These are phyloP conservation scores for Centruroides sculpturatus DNA, from an alignment of 1,140 invertebrate species.

Conservation along the genomic window DNA sequence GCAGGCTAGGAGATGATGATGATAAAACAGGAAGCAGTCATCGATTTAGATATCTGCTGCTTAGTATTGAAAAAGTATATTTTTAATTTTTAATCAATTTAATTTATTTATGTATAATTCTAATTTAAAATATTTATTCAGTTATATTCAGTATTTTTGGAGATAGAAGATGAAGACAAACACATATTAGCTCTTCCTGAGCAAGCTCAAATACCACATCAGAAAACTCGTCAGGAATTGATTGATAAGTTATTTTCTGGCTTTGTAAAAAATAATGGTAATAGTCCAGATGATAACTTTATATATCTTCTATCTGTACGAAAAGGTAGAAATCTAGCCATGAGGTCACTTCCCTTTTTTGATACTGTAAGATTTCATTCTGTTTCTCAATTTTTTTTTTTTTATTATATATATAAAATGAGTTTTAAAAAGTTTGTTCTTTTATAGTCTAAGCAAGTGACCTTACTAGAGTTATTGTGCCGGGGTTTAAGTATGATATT, in stretches of 20 bases:
- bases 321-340: constrained; percentile 12
- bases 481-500: constrained; percentile 4
- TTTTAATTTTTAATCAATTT: neutral
- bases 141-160: constrained; percentile 14
- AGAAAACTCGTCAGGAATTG: constrained; percentile 7
- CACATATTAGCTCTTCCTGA: constrained; percentile 18
- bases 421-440: neutral
- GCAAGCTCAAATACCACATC: constrained; percentile 9
- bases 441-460: neutral
- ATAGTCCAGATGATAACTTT: constrained; percentile 4
- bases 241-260: constrained; percentile 15
- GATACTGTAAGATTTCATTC: neutral
- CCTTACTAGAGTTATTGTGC: neutral
- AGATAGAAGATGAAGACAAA: constrained; percentile 36
- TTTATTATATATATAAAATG: neutral
- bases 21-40: constrained; percentile 27
- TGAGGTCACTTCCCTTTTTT: constrained; percentile 12
- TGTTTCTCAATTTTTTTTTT: too few species aligned
- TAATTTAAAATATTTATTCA: neutral
- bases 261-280: constrained; percentile 2
- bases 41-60: constrained; percentile 18
- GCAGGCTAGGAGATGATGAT: constrained; percentile 23
- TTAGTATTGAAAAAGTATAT: constrained; percentile 18
- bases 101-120: neutral
- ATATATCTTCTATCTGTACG: constrained; percentile 8